Evolutionary conservation across 2,113 vertebrate genomes (phyloP), one percentile per base, ranked within the genome.

Genomic region (Muscicapa adusta): DNA sequence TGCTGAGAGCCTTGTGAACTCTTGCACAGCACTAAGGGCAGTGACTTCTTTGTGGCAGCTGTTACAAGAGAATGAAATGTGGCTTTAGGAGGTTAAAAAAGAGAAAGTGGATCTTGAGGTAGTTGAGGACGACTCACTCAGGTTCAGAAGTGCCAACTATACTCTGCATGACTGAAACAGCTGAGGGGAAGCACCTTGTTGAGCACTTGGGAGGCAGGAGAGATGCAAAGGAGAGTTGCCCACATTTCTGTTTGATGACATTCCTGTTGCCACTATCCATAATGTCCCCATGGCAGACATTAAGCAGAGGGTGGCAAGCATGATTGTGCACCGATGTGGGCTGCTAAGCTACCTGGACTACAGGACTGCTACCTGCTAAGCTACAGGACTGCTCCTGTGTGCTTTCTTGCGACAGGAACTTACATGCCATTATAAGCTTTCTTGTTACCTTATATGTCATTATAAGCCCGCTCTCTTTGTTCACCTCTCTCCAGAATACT

Each of bases 141-240:
- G 8, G 8, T 92, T 80, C 68, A 57, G n/a, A 26, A n/a, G 5
- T 38, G 38, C 33, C 2, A 2, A 0, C 34, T 51, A 0, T 40
- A 58, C 12, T 63, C 18, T 62, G 4, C 15, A 10, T 50, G 23
- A 29, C 15, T 50, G 38, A 77, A 74, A 36, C 31, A 77, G 45
- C 28, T 70, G 47, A 45, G 38, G 29, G 14, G 16, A 65, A n/a
- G 18, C 42, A 45, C 25, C 23, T 60, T 54, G 9, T 2, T 5
- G 1, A 84, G 53, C 18, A 53, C 11, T 9, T 57, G 13, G 22
- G 33, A 48, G 50, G 25, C 60, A 77, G 42, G 18, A 65, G 19
- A 76, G 14, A 4, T 9, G 3, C 12, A 18, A 53, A 70, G 50
- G 50, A 16, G 26, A 51, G 26, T 6, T 48, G 47, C 50, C 50